Base-by-base conservation (phyloP, 2,888 invertebrate genomes). In the Lithophane ornitopus region DNA sequence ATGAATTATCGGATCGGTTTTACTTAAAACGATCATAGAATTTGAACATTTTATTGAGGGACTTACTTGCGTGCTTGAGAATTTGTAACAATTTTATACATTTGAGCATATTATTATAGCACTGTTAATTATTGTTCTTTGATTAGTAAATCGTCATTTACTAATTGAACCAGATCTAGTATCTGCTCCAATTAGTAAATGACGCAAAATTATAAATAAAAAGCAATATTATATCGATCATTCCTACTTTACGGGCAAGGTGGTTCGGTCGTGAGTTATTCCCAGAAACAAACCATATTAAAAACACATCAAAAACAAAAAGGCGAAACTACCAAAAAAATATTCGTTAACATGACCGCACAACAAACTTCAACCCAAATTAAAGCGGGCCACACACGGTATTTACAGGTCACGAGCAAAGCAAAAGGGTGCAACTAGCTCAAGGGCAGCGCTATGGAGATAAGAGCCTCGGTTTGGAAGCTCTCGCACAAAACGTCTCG, bases 381-480 rank as follows among this genome's bases (percentile, higher is more conserved):
- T 66, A 74, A 62, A 67, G 62, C 49, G 28, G 59, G 28, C 56
- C 58, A 73, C 58, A 76, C 61, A 70, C 46, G 67, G 46, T 34
- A 69, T 75, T 82, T 66, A 78, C 79, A 71, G 74, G 76, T 85
- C 83, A 85, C 74, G 62, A 62, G 74, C 26, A 67, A 76, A 82
- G 68, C 58, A 79, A 77, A 84, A 82, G 85, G 76, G 83, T 83
- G 83, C 80, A 80, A 80, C 83, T 77, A 76, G 83, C 73, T 83
- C 85, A 85, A 85, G 86, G 80, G 65, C 71, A 74, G 62, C 46
- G 14, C 80, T 69, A 74, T 80, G 69, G 70, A 67, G 74, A 82
- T 82, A 77, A 80, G 73, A 52, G 61, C 61, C 63, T 71, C 39
- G 52, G 70, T 76, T 81, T 61, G 70, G 74, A 41, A 73, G 61